Base-by-base conservation (phyloP, 1,140 invertebrate species). In the Coenobita brevimanus region DNA sequence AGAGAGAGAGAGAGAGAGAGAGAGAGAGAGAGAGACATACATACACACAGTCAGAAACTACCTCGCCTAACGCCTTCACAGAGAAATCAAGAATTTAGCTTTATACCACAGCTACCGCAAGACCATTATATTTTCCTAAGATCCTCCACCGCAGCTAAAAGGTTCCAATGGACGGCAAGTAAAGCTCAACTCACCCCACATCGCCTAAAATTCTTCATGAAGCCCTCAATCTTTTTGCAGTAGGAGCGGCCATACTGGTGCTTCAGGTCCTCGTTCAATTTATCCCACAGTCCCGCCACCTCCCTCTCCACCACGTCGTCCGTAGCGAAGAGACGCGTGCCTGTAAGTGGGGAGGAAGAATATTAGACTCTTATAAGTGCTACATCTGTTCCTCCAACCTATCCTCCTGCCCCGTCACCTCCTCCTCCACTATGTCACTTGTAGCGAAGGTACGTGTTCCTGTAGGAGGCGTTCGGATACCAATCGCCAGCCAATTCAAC, bases 121-220 rank as follows among this genome's bases (percentile, higher is more conserved):
- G 2, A 69, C 17, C n/a, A n/a, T 27, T 30, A 30, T 33, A n/a
- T 30, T 27, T 30, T 15, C 67, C n/a, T 30, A 69, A 13, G 15
- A n/a, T 27, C 27, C n/a, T 13, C 33, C 69, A 73, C 69, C 6
- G 8, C 6, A 4, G 2, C 69, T n/a, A 3, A 8, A 30, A 73
- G 27, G 2, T 15, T 10, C 8, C 50, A 21, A 10, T 10, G 50
- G 8, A 21, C 8, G 13, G 64, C 15, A 8, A 67, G 8, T 27
- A 8, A 17, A 24, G 13, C 3, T 62, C 13, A 2, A 84, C 82
- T 84, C 36, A 76, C 82, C 50, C 82, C 82, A 15, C 57, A 30
- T 17, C 64, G 71, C 30, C 82, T 50, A 41, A 84, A 75, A 50
- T 84, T 84, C 33, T 76, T 84, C 82, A 60, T 84, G 64, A 84